A percentile compares a stretch with the other conserved stretches of the same genome.
Evolutionary conservation across 2,113 vertebrate genomes (phyloP).

Genomic region (Sinocyclocheilus anophthalmus): DNA sequence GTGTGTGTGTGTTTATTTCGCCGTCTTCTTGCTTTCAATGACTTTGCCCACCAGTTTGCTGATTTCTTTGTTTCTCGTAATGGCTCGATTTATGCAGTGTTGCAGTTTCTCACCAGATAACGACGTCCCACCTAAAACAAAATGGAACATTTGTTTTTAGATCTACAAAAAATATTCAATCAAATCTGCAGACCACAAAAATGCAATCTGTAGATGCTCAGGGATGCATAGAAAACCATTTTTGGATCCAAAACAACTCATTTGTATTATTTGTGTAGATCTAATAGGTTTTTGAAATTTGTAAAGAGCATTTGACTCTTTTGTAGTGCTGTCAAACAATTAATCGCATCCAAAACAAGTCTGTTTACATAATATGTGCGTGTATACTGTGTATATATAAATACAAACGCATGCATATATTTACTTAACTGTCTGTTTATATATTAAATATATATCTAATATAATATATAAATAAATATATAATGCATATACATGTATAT

Average conservation of each 20-base stretch:
- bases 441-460: no score
- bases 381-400: no score
- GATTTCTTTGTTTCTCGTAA: conserved; percentile 87
- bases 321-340: background rate
- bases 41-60: conserved; percentile 87
- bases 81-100: conserved; percentile 87
- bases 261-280: background rate
- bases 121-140: conserved; percentile 84
- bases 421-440: no score
- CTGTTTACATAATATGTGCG: no score
- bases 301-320: background rate
- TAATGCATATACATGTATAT: no score
- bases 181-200: background rate
- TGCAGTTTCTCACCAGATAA: conserved; percentile 91
- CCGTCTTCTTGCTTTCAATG: conserved; percentile 76
- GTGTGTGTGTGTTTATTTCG: conserved; percentile 69
- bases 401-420: no score
- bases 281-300: background rate
- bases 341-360: no score
- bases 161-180: background rate
- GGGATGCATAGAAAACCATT: no score
- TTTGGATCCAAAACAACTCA: background rate
- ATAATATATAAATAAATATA: no score
- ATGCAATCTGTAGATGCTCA: background rate
- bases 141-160: background rate